phyloP scores from a whole-genome alignment of 2,888 invertebrate species.

The Cerastis rubricosa region DNA sequence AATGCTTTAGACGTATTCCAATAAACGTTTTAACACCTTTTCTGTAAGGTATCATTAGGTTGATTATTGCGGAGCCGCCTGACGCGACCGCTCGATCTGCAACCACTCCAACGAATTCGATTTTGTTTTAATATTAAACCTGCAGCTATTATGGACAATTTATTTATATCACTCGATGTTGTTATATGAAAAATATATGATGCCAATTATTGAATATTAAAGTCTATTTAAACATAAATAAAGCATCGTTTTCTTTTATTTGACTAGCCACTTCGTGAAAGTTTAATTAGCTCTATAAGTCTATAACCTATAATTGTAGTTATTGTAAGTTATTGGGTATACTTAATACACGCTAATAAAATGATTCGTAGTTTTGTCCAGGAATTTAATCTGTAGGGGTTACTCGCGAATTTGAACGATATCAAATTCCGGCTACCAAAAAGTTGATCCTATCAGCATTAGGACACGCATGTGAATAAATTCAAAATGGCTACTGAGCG shows the following conservation, averaged over 20 bases:
- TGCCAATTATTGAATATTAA: constrained; percentile 46
- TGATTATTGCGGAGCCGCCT: constrained; percentile 82
- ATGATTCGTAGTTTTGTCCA: not conserved
- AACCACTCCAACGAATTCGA: constrained; percentile 72
- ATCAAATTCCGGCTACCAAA: constrained; percentile 45
- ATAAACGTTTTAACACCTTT: constrained; percentile 91
- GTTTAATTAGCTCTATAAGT: constrained; percentile 10
- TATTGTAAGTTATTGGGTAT: constrained; percentile 27
- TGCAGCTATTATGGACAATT: constrained; percentile 60
- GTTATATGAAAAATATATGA: constrained; percentile 45
- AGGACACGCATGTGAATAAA: constrained; percentile 68
- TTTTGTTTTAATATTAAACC: constrained; percentile 71
- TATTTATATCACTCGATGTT: constrained; percentile 61
- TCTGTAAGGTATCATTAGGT: constrained; percentile 88
- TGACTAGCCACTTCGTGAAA: constrained; percentile 14
- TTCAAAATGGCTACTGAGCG: constrained; percentile 67
- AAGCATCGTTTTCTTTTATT: constrained; percentile 18
- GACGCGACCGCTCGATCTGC: constrained; percentile 69
- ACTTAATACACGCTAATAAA: not conserved
- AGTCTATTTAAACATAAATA: constrained; percentile 41
- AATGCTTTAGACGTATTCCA: constrained; percentile 88
- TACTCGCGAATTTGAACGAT: not conserved
- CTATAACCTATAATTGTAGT: constrained; percentile 2
- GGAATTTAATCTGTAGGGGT: not conserved
- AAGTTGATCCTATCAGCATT: constrained; percentile 69